phyloP scores from a whole-genome alignment of 2,888 invertebrate genomes.

The Sycophila texana region DNA sequence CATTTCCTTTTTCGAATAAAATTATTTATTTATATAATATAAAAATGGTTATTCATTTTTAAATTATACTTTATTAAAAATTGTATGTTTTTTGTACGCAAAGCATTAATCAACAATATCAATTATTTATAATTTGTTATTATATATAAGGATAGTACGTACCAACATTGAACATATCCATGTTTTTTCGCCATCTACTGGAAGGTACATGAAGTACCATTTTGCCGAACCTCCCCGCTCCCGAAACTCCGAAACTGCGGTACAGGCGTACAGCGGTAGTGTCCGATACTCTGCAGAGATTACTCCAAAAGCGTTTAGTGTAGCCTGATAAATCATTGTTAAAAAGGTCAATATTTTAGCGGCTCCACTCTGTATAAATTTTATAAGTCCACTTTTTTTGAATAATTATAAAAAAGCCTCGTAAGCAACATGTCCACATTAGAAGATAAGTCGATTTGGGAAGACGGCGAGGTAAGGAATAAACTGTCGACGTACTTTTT shows the following conservation, averaged over 20 bases:
- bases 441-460: constrained; percentile 75
- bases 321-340: constrained; percentile 4
- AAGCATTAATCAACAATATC: neutral
- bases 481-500: constrained; percentile 29
- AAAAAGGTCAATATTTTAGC: neutral
- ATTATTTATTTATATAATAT: too few species aligned
- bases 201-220: neutral
- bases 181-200: constrained; percentile 39
- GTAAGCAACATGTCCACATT: constrained; percentile 68
- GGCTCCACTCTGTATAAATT: neutral
- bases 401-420: neutral
- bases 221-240: neutral
- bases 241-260: neutral
- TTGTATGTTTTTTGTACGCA: neutral
- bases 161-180: too few species aligned
- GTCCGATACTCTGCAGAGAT: neutral
- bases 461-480: constrained; percentile 73
- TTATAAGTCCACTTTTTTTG: neutral
- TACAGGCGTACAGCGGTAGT: too few species aligned
- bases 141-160: too few species aligned
- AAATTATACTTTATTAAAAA: neutral
- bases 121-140: too few species aligned
- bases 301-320: neutral
- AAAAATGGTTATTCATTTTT: too few species aligned
- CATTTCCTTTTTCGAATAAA: too few species aligned